phyloP scores from a whole-genome alignment of 2,888 invertebrate species.

The Drosophila longiperda region DNA sequence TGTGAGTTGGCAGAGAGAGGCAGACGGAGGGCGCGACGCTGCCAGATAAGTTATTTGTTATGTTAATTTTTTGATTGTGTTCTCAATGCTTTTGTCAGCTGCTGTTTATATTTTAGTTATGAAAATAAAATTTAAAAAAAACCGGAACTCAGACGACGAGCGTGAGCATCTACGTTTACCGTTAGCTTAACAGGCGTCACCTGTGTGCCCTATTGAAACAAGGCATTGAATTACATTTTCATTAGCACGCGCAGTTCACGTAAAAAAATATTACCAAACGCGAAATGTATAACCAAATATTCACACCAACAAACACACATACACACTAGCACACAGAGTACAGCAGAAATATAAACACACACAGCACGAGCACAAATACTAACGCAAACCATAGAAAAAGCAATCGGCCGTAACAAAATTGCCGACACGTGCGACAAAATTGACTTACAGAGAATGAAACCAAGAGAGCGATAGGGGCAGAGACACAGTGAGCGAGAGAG shows the following conservation, averaged over 20 bases:
- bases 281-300: constrained; percentile 50
- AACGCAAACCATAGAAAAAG: constrained; percentile 49
- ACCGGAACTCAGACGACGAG: constrained; percentile 59
- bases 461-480: constrained; percentile 6
- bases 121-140: constrained; percentile 52
- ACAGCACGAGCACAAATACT: neutral
- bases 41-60: constrained; percentile 59
- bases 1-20: constrained; percentile 10
- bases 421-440: constrained; percentile 82
- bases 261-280: constrained; percentile 32
- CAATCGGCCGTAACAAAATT: constrained; percentile 79
- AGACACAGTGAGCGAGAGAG: constrained; percentile 28
- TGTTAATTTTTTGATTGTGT: constrained; percentile 73
- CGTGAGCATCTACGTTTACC: constrained; percentile 35
- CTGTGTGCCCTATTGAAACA: constrained; percentile 38
- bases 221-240: constrained; percentile 72
- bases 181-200: constrained; percentile 47
- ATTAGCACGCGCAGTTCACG: constrained; percentile 56
- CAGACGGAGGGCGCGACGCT: neutral
- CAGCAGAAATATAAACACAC: neutral
- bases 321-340: constrained; percentile 15
- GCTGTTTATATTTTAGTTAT: constrained; percentile 16
- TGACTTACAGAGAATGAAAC: constrained; percentile 55
- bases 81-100: constrained; percentile 44
- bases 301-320: constrained; percentile 44